Conservation (phyloP, 2,888 invertebrate species). For the Heliconius aoede region DNA sequence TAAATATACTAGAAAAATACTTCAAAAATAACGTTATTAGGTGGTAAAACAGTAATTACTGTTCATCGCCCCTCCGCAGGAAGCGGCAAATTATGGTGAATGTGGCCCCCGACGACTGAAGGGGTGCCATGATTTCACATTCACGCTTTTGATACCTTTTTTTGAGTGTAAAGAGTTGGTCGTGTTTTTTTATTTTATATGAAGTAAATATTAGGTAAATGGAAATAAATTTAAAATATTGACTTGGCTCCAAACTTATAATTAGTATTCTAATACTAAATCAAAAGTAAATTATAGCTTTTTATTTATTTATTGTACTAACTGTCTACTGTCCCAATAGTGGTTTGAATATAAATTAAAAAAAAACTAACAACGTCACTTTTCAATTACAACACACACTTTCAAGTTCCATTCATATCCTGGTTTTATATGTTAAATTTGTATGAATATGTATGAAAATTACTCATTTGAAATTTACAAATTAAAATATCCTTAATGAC, state of each 20-base stretch:
- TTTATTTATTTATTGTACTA: no score
- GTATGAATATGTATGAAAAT: no score
- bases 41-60: constrained; percentile 32
- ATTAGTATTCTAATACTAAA: no score
- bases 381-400: no score
- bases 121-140: constrained; percentile 34
- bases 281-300: no score
- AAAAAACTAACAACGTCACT: no score
- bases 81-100: constrained; percentile 32
- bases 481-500: no score
- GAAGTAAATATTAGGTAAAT: background rate
- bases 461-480: no score
- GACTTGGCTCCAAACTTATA: background rate
- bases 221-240: background rate
- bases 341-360: no score
- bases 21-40: constrained; percentile 30
- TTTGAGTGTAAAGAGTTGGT: background rate
- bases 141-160: constrained; percentile 20
- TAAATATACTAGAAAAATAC: background rate
- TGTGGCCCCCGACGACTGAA: constrained; percentile 27
- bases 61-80: constrained; percentile 23
- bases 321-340: no score
- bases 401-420: no score
- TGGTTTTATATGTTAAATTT: no score
- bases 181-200: background rate